phyloP scores from a whole-genome alignment of 2,888 invertebrate genomes.

The Tromatobia lineatoria region DNA sequence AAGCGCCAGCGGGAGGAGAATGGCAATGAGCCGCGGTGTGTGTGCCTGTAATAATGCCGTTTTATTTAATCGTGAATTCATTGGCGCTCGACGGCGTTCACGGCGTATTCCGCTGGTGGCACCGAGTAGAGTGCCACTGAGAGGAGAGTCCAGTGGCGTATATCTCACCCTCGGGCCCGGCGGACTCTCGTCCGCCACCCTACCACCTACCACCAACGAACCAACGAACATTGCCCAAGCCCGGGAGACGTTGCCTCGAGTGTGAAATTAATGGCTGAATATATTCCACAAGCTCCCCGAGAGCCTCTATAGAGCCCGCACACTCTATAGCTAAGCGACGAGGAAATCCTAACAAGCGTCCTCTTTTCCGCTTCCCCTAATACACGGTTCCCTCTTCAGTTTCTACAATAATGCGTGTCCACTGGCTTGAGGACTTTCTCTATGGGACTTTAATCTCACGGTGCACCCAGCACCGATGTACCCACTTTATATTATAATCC shows the following conservation, averaged over 20 bases:
- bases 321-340: constrained; percentile 4
- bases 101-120: not conserved
- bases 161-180: constrained; percentile 46
- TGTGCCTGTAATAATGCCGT: constrained; percentile 58
- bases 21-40: constrained; percentile 30
- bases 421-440: not conserved
- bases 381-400: constrained; percentile 10
- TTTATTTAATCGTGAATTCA: constrained; percentile 64
- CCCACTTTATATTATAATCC: constrained; percentile 10
- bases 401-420: constrained; percentile 24
- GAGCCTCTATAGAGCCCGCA: not conserved
- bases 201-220: no score
- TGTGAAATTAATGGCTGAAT: constrained; percentile 62
- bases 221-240: constrained; percentile 29
- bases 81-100: constrained; percentile 46
- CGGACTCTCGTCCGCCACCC: constrained; percentile 17
- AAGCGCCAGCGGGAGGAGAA: constrained; percentile 11
- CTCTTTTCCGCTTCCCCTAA: constrained; percentile 1
- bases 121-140: not conserved
- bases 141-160: constrained; percentile 2
- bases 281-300: constrained; percentile 43
- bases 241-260: constrained; percentile 26
- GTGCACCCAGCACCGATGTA: constrained; percentile 5
- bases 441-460: constrained; percentile 15
- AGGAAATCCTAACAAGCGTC: constrained; percentile 12